Evolutionary conservation across 1,140 invertebrate genomes (phyloP).

Genomic region (Hydropsyche tenuis): DNA sequence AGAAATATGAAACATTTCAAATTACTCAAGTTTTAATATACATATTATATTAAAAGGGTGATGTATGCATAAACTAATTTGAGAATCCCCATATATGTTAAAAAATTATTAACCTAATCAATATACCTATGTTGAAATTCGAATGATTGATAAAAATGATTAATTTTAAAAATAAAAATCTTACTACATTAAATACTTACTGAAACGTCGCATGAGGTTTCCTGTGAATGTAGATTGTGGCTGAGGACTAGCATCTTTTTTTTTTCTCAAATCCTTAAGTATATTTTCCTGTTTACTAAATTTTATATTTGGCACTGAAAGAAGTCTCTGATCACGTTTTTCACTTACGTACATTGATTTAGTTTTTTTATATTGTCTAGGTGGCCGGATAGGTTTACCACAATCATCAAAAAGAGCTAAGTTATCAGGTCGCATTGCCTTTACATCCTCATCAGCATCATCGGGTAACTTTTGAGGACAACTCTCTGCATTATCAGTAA

Average conservation of each 20-base stretch:
- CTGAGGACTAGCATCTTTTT: conserved; percentile 53
- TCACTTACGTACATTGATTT: conserved; percentile 54
- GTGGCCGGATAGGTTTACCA: conserved; percentile 66
- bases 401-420: conserved; percentile 69
- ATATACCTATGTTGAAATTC: neutral
- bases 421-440: conserved; percentile 65
- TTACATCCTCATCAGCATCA: conserved; percentile 50
- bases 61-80: no score
- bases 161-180: conserved; percentile 2
- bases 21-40: no score
- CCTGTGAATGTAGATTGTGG: conserved; percentile 68
- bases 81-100: no score
- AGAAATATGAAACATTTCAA: no score
- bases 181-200: conserved; percentile 71
- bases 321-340: conserved; percentile 71
- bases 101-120: neutral
- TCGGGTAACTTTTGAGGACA: conserved; percentile 39
- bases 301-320: conserved; percentile 81
- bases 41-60: no score
- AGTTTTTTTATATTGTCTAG: conserved; percentile 67
- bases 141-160: neutral
- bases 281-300: conserved; percentile 62
- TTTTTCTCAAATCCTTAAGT: conserved; percentile 58
- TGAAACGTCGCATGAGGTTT: conserved; percentile 81
- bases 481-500: conserved; percentile 53